A percentile compares a stretch with the other conserved stretches of the same genome.
Evolutionary conservation across 2,113 vertebrate species (phyloP).

Genomic region (Grantiella picta): DNA sequence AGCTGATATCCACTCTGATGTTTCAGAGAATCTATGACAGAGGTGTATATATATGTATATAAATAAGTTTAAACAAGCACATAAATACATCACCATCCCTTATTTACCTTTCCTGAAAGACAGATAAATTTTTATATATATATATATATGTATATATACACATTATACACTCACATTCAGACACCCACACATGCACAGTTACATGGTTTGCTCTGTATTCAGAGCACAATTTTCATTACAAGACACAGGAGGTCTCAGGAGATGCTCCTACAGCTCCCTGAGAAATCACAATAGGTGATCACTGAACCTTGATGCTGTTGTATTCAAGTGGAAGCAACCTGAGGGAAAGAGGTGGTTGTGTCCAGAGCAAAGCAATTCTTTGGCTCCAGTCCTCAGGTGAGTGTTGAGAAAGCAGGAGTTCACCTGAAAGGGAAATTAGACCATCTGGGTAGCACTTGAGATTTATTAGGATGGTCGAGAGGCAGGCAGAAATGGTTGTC

Average conservation of each 20-base stretch:
- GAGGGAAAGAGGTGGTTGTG: background rate
- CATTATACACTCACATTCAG: background rate
- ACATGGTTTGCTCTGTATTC: background rate
- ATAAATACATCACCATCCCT: background rate
- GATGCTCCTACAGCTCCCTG: background rate
- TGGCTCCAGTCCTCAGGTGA: background rate
- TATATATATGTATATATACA: background rate
- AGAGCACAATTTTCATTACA: conserved; percentile 1
- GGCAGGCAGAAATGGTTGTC: background rate
- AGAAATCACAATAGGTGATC: background rate
- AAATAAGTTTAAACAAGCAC: background rate
- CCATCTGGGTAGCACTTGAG: background rate
- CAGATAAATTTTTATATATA: background rate
- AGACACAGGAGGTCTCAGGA: background rate
- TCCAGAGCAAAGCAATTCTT: background rate
- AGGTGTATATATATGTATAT: background rate
- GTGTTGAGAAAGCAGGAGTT: background rate
- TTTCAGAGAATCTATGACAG: background rate
- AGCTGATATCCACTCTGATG: background rate
- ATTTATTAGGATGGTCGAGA: background rate
- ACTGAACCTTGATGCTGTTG: background rate
- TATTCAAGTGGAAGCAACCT: background rate
- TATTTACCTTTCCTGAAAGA: background rate
- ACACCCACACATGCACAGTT: background rate
- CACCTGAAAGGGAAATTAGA: background rate